Base-by-base conservation (phyloP, 2,113 vertebrate genomes). In the Megaleporinus macrocephalus region DNA sequence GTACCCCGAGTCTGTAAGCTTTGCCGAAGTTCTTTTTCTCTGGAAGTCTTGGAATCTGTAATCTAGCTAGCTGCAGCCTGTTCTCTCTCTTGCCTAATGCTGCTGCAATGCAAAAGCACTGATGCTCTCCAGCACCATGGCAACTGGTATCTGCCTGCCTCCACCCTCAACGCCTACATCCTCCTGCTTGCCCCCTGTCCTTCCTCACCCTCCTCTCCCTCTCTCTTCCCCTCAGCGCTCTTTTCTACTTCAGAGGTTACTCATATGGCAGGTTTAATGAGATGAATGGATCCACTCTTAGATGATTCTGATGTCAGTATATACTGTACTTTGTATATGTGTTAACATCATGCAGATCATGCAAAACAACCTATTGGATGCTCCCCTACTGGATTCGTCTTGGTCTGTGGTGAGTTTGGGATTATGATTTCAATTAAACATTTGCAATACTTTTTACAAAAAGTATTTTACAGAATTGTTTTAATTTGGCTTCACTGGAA, bases 81-180 rank as follows among this genome's bases (percentile, higher is more conserved):
- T 44, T 29, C 47, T 62, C 55, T 63, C 36, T 77, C 62, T 73
- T 55, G 77, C 6, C 44, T 68, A 72, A n/a, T 66, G 27, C 22
- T 63, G 53, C 57, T 57, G 75, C 63, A 76, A 66, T 62, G 55
- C 49, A 78, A 74, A 75, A 33, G 55, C 14, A 30, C 59, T 68
- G 49, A 79, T 71, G 65, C 41, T 78, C 33, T 47, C 27, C 72
- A 57, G 36, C 61, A 72, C 75, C 77, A 81, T 81, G 74, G 79
- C 76, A 85, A 79, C 82, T 9, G 65, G 51, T 47, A 63, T 29
- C 65, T 26, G 29, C 47, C 20, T 83, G 33, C 62, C 63, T 53
- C 51, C 66, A 14, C 55, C 44, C 27, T 30, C 61, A 53, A 65
- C 49, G 41, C 81, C 71, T 41, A 61, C 68, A 2, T 69, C 68